These are phyloP conservation scores for Trachelus stipa DNA, from an alignment of 2,888 invertebrate genomes.

Conservation along the genomic window DNA sequence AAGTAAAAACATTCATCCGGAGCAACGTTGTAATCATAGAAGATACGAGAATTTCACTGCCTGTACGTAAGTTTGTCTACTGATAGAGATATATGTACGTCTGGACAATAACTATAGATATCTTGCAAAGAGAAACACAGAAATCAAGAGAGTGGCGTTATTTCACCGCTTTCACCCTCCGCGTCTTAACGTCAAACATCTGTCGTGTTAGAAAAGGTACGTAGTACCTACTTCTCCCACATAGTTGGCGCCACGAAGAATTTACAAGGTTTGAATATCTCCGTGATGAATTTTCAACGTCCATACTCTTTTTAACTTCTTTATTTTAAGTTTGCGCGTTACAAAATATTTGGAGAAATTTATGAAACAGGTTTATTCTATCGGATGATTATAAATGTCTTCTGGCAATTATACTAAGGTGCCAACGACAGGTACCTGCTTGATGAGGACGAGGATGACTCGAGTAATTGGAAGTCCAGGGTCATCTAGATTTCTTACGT, in stretches of 20 bases:
- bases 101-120: background rate
- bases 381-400: background rate
- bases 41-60: background rate
- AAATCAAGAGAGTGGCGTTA: slow-evolving; percentile 10
- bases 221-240: background rate
- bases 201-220: slow-evolving; percentile 8
- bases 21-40: background rate
- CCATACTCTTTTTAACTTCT: background rate
- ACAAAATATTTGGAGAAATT: background rate
- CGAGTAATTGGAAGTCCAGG: slow-evolving; percentile 3
- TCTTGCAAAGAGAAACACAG: background rate
- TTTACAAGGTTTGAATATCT: background rate
- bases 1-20: background rate
- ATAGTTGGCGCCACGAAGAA: background rate
- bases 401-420: background rate
- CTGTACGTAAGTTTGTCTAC: background rate
- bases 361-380: background rate
- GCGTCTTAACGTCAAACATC: slow-evolving; percentile 21
- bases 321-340: background rate
- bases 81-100: background rate
- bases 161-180: slow-evolving; percentile 37
- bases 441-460: background rate
- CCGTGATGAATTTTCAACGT: background rate
- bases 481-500: background rate
- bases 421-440: background rate